These are phyloP conservation scores for Phrynocephalus versicolor DNA, from an alignment of 2,113 vertebrate species.

Conservation along the genomic window DNA sequence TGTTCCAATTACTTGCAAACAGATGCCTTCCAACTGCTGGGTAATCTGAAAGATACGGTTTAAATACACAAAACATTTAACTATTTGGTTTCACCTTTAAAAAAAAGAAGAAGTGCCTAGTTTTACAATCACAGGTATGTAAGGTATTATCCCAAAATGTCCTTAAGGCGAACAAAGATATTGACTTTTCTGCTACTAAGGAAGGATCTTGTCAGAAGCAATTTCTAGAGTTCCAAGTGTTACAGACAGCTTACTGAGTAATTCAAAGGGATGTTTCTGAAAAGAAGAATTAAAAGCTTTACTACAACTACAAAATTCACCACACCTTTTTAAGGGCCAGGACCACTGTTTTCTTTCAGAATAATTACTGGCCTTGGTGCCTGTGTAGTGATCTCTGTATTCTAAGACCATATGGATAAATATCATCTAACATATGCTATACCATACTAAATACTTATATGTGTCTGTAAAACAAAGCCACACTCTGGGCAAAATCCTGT, in stretches of 20 bases:
- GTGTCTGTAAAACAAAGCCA: neutral
- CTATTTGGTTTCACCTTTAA: constrained; percentile 35
- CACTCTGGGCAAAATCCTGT: too few relatives aligned
- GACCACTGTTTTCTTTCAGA: neutral
- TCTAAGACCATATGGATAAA: neutral
- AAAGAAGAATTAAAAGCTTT: neutral
- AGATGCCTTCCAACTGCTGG: constrained; percentile 98
- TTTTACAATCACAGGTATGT: neutral
- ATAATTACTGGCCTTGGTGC: neutral
- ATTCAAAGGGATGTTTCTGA: neutral
- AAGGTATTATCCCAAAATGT: neutral
- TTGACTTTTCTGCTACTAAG: neutral
- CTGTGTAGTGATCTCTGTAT: neutral
- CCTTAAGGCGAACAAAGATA: neutral
- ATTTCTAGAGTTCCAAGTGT: neutral
- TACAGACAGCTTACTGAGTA: too few relatives aligned
- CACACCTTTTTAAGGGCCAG: neutral
- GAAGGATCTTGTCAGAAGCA: neutral
- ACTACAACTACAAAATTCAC: too few relatives aligned
- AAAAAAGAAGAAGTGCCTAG: neutral
- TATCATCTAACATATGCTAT: neutral
- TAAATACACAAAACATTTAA: neutral
- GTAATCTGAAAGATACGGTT: constrained; percentile 84
- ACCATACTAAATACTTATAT: neutral
- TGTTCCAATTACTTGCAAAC: constrained; percentile 97